Conservation (phyloP, 2,113 vertebrate species). For the Cavia porcellus region DNA sequence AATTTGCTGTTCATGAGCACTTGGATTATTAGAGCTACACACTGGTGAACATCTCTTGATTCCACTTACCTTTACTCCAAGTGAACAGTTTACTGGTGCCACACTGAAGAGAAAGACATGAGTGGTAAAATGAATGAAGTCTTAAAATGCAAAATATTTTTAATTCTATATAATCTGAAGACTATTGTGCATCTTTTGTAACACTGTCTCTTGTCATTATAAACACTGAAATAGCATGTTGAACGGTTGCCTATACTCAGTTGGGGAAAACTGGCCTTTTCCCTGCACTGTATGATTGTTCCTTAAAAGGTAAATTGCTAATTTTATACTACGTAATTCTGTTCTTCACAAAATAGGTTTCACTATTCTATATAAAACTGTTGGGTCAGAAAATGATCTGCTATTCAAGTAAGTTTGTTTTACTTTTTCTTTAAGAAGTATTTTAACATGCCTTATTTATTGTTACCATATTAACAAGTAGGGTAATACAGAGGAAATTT, state of each 20-base stretch:
- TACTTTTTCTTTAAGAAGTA: slow-evolving; percentile 82
- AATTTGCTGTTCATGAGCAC: slow-evolving; percentile 70
- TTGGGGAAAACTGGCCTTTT: slow-evolving; percentile 84
- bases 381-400: slow-evolving; percentile 85
- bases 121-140: slow-evolving; percentile 82
- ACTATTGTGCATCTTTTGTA: slow-evolving; percentile 86
- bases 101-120: slow-evolving; percentile 74
- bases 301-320: slow-evolving; percentile 88
- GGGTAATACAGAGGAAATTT: slow-evolving; percentile 82
- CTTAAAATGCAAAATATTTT: slow-evolving; percentile 84
- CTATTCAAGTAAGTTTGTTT: slow-evolving; percentile 85
- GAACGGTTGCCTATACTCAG: slow-evolving; percentile 84
- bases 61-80: slow-evolving; percentile 73
- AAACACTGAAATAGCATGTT: slow-evolving; percentile 91
- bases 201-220: slow-evolving; percentile 85
- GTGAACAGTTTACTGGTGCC: slow-evolving; percentile 78
- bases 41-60: slow-evolving; percentile 77
- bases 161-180: slow-evolving; percentile 84
- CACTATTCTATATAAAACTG: slow-evolving; percentile 88
- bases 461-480: slow-evolving; percentile 83
- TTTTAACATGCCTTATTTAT: slow-evolving; percentile 88
- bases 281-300: slow-evolving; percentile 80
- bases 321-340: slow-evolving; percentile 89
- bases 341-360: slow-evolving; percentile 88
- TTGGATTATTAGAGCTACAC: slow-evolving; percentile 54